These are phyloP conservation scores for Parambassis ranga DNA, from an alignment of 2,797 vertebrate genomes.

Conservation along the genomic window DNA sequence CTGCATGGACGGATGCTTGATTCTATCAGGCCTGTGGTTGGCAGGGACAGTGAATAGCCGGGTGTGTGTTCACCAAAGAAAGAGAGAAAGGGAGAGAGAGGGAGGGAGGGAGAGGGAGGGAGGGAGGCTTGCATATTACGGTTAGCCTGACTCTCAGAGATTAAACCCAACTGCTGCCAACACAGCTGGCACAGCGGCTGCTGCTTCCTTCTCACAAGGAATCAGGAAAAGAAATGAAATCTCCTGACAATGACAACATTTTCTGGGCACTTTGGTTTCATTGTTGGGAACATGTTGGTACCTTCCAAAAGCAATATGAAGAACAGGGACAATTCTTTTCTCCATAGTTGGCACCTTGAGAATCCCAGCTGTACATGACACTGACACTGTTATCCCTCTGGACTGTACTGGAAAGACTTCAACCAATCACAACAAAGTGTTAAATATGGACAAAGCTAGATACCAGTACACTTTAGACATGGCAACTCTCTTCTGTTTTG, in stretches of 20 bases:
- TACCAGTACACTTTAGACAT: neutral
- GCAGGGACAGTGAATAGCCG: conserved; percentile 12
- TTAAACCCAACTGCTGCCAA: conserved; percentile 59
- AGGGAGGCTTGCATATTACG: conserved; percentile 11
- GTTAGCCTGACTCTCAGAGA: conserved; percentile 56
- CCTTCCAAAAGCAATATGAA: conserved; percentile 36
- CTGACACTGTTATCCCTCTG: no score
- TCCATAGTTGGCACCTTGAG: no score
- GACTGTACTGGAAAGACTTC: no score
- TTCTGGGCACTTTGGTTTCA: conserved; percentile 48
- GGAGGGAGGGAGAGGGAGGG: no score
- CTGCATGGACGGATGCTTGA: conserved; percentile 23
- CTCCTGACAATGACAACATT: conserved; percentile 41
- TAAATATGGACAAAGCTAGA: neutral
- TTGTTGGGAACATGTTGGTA: conserved; percentile 44
- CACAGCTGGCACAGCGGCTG: conserved; percentile 43
- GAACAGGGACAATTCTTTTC: conserved; percentile 20
- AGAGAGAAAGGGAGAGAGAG: no score
- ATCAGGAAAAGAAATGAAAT: conserved; percentile 34
- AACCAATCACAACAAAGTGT: neutral
- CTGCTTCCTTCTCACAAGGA: conserved; percentile 27
- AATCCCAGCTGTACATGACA: conserved; percentile 1
- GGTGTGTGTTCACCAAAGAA: conserved; percentile 31
- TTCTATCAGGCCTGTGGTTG: conserved; percentile 8
- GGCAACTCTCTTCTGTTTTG: conserved; percentile 1